Conservation (phyloP, 2,113 vertebrate genomes). For the Colaptes auratus region DNA sequence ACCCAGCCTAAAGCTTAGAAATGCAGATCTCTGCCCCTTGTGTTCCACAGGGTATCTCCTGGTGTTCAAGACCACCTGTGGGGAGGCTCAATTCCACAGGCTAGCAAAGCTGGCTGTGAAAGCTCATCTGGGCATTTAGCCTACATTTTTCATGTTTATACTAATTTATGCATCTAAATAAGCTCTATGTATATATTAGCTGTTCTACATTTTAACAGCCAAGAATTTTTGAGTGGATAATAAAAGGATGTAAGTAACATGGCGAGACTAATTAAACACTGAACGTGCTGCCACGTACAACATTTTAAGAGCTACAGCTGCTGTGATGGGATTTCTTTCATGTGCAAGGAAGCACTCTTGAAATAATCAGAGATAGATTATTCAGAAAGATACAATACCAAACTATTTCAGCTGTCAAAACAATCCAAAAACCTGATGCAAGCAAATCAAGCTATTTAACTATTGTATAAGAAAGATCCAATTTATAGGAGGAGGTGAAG, state of each 20-base stretch:
- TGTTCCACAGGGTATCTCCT: background rate
- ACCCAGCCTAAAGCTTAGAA: background rate
- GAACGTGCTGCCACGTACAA: conserved; percentile 7
- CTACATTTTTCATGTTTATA: background rate
- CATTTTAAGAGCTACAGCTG: conserved; percentile 51
- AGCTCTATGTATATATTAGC: conserved; percentile 1
- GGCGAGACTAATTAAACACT: conserved; percentile 51
- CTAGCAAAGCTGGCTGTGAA: background rate
- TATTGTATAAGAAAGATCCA: background rate
- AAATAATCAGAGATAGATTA: conserved; percentile 43
- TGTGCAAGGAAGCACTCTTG: background rate
- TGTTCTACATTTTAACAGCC: conserved; percentile 6
- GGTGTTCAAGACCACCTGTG: background rate
- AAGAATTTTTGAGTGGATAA: conserved; percentile 28
- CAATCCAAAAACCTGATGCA: background rate
- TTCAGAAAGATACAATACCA: conserved; percentile 12
- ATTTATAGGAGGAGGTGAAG: background rate
- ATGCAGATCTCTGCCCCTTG: background rate
- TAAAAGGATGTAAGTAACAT: conserved; percentile 43
- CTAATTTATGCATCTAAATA: conserved; percentile 25
- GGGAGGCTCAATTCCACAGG: background rate
- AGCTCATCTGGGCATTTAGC: background rate
- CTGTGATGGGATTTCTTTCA: conserved; percentile 22
- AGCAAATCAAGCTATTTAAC: conserved; percentile 21
- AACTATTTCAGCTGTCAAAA: conserved; percentile 37